Percentiles rank a stretch among this genome's conserved stretches.
Conservation (phyloP, 2,113 vertebrate species). For the Tyto alba region DNA sequence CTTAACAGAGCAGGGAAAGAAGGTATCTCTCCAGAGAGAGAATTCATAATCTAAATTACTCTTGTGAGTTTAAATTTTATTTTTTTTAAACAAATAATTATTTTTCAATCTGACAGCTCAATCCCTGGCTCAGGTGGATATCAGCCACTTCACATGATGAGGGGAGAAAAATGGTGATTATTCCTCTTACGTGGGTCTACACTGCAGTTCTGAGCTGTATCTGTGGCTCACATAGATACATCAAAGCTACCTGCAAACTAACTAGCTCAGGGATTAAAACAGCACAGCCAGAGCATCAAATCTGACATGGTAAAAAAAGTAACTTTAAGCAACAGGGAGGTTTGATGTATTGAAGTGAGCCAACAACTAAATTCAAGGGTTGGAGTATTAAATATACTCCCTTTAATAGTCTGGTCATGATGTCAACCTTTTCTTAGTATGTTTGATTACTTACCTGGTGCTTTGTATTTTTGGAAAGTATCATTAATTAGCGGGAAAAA, state of each 20-base stretch:
- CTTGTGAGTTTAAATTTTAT: neutral
- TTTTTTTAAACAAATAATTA: neutral
- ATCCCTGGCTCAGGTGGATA: neutral
- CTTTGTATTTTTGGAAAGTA: conserved; percentile 71
- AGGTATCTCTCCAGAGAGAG: neutral
- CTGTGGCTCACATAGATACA: neutral
- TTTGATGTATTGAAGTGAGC: neutral
- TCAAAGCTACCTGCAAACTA: neutral
- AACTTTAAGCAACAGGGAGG: neutral
- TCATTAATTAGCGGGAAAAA: conserved; percentile 80
- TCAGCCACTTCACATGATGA: neutral
- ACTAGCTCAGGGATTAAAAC: neutral
- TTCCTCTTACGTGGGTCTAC: neutral
- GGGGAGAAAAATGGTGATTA: neutral
- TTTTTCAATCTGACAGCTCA: neutral
- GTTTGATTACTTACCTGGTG: conserved; percentile 66
- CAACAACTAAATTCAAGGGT: neutral
- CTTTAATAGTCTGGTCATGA: neutral
- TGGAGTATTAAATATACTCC: neutral
- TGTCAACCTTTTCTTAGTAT: neutral
- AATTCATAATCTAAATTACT: neutral
- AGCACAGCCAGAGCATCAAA: neutral
- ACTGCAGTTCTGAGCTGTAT: neutral
- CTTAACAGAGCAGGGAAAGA: neutral
- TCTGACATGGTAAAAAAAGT: neutral